Conservation (phyloP, 2,888 invertebrate genomes). For the Hoplodrina ambigua region DNA sequence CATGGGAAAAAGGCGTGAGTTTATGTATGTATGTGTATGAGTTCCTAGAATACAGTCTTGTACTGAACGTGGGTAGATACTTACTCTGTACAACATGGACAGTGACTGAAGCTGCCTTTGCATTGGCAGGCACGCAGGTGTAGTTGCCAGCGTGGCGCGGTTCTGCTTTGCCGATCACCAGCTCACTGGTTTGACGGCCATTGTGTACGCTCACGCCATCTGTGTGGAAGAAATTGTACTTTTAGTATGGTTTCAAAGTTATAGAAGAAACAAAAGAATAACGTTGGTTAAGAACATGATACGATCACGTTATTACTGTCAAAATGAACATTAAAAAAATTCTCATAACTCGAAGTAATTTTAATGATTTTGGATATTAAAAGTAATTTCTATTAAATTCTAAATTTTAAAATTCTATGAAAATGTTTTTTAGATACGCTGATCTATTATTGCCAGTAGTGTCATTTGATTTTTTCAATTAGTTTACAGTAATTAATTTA, state of each 20-base stretch:
- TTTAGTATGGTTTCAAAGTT: not conserved
- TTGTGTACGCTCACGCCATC: constrained; percentile 91
- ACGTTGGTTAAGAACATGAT: not conserved
- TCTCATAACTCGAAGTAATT: too few relatives aligned
- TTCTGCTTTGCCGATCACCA: constrained; percentile 92
- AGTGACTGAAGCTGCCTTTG: constrained; percentile 93
- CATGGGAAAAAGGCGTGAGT: too few relatives aligned
- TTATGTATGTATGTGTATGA: too few relatives aligned
- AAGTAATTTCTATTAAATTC: too few relatives aligned
- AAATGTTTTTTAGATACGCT: too few relatives aligned
- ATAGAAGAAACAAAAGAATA: not conserved
- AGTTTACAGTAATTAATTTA: too few relatives aligned
- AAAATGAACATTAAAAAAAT: too few relatives aligned
- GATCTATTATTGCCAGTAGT: too few relatives aligned
- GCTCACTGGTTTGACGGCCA: constrained; percentile 91
- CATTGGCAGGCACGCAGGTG: constrained; percentile 95
- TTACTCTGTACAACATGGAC: constrained; percentile 93
- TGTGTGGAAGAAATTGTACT: constrained; percentile 53
- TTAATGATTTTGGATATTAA: too few relatives aligned
- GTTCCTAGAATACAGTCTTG: not conserved
- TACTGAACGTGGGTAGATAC: constrained; percentile 58
- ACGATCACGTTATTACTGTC: too few relatives aligned
- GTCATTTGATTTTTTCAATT: too few relatives aligned
- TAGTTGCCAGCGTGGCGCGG: constrained; percentile 94
- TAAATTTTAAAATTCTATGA: too few relatives aligned